Evolutionary conservation across 2,888 invertebrate genomes (phyloP), one percentile per base, ranked within the genome.

Genomic region (Trisateles emortualis): DNA sequence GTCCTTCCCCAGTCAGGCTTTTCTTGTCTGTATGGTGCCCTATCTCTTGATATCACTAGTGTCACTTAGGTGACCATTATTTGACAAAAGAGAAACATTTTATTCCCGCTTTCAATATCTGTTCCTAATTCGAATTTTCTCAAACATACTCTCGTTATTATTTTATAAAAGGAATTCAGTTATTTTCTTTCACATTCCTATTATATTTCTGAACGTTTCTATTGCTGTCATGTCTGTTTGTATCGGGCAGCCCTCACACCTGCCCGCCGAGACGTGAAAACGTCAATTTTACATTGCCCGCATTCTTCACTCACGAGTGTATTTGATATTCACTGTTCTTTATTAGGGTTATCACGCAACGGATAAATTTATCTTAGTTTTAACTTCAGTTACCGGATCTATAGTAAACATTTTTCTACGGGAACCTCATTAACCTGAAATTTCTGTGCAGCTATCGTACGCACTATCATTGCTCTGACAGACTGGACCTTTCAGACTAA

Each of bases 251-350:
- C 87, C 83, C 87, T 87, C 81, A 86, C 90, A 88, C 89, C 85
- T 86, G 85, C 67, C 64, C 67, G 69, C 62, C 84, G 80, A 81
- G 63, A 84, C 88, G 90, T 87, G 85, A 87, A 90, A 89, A 90
- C 84, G 87, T 71, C 87, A 89, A 88, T 89, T 89, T 88, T 81
- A 84, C 85, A 85, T 90, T 86, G 85, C 79, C 79, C 84, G 81
- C 86, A 86, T 86, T 76, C 74, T 77, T 64, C 70, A 64, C 64
- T 61, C 58, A 54, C 66, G 52, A 76, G 68, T 76, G 70, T 87
- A 78, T 86, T 85, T 84, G 83, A 87, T 87, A 85, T 86, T 76
- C 71, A 62, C 69, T 61, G 59, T 75, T 69, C 52, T 69, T 67
- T 53, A 16, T 17, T 57, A 71, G 72, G 71, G 71, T 32, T 71